A percentile compares a stretch with the other conserved stretches of the same genome.
Conservation (phyloP, 2,113 vertebrate genomes). For the Xiphophorus hellerii region DNA sequence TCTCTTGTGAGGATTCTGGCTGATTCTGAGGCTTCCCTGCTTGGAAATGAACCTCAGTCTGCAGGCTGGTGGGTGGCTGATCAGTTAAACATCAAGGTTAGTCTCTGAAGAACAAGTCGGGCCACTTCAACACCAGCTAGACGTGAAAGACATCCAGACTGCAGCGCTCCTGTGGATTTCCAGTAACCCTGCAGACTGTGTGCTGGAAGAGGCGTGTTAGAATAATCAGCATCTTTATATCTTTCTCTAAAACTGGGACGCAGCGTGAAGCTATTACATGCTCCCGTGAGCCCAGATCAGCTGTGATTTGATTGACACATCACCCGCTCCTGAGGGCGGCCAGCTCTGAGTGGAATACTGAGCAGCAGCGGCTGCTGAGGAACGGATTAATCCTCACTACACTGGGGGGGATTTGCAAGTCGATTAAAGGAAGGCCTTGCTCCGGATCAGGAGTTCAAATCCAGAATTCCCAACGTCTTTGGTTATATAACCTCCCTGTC, state of each 20-base stretch:
- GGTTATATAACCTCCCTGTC: not conserved
- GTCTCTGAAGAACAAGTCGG: conserved; percentile 42
- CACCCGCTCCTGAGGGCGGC: not conserved
- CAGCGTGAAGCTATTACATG: conserved; percentile 20
- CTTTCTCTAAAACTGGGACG: conserved; percentile 2
- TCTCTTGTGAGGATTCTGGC: not conserved
- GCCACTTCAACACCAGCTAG: not conserved
- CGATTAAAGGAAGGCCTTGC: not conserved
- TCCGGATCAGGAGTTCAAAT: not conserved
- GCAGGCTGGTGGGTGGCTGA: conserved; percentile 7
- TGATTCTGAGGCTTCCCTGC: not conserved
- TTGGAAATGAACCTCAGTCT: conserved; percentile 22
- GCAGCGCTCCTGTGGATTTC: no score
- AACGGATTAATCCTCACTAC: conserved; percentile 34
- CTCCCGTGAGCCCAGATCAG: not conserved
- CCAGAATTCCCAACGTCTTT: not conserved
- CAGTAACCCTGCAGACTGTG: conserved; percentile 14
- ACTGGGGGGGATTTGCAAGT: not conserved
- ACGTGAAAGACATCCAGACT: no score
- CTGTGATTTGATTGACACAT: conserved; percentile 45
- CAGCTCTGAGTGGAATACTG: conserved; percentile 8
- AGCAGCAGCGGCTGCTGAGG: conserved; percentile 32
- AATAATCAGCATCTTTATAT: conserved; percentile 10
- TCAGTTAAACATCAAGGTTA: conserved; percentile 22
- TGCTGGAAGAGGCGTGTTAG: conserved; percentile 6